These are phyloP conservation scores for Coleophora deauratella DNA, from an alignment of 2,888 invertebrate species.

Conservation along the genomic window DNA sequence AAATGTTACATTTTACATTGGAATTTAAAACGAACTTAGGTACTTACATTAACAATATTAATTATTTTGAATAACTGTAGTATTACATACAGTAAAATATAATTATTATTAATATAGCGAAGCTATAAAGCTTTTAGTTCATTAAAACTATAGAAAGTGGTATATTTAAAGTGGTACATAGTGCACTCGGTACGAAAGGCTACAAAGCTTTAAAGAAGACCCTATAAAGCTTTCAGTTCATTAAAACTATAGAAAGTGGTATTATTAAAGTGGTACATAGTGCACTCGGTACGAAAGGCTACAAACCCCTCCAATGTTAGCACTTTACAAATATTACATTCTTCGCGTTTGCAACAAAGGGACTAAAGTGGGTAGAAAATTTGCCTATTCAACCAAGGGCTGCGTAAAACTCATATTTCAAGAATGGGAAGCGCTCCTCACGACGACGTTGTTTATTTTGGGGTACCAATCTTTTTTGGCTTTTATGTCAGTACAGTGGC, in stretches of 20 bases:
- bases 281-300: constrained; percentile 6
- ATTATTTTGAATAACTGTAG: no score
- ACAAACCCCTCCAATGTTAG: constrained; percentile 12
- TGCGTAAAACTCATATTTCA: constrained; percentile 20
- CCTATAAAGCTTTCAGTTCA: not conserved
- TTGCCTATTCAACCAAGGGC: constrained; percentile 20
- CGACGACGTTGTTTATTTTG: constrained; percentile 2
- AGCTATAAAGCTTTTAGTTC: not conserved
- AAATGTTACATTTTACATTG: no score
- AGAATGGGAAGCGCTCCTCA: constrained; percentile 6
- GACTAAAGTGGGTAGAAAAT: constrained; percentile 19
- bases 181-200: constrained; percentile 5
- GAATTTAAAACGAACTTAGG: no score
- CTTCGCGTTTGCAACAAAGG: constrained; percentile 15
- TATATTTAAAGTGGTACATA: no score
- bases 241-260: not conserved
- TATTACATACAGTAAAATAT: no score
- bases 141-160: not conserved
- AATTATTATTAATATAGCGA: no score
- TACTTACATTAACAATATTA: no score
- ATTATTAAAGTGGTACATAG: no score
- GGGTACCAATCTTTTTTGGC: not conserved
- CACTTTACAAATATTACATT: constrained; percentile 20
- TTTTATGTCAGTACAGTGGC: constrained; percentile 7
- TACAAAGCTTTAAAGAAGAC: no score